These are phyloP conservation scores for Pimpla rufipes DNA, from an alignment of 2,888 invertebrate genomes.

Conservation along the genomic window DNA sequence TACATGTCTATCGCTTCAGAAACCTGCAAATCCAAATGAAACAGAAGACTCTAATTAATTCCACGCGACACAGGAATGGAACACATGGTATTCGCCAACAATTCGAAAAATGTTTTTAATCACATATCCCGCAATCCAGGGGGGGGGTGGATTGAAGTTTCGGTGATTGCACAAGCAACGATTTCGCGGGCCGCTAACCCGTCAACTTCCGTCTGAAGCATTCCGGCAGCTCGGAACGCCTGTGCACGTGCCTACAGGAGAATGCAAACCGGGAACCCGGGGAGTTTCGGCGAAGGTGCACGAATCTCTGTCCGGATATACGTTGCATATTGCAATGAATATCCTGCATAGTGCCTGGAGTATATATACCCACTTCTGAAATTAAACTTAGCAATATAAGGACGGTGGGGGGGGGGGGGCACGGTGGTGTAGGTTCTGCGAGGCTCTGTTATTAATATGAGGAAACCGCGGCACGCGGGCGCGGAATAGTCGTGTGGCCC, in stretches of 20 bases:
- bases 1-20: too few relatives aligned
- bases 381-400: conserved; percentile 77
- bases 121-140: too few relatives aligned
- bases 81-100: too few relatives aligned
- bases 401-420: conserved; percentile 14
- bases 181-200: neutral
- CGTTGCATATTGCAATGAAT: conserved; percentile 68
- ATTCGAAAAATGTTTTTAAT: too few relatives aligned
- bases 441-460: conserved; percentile 74
- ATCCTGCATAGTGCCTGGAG: conserved; percentile 57
- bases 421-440: conserved; percentile 10
- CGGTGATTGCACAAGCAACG: neutral
- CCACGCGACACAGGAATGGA: too few relatives aligned
- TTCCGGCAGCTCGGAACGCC: neutral
- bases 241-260: neutral
- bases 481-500: conserved; percentile 66
- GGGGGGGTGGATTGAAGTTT: neutral
- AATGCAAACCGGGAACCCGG: conserved; percentile 6
- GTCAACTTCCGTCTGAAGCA: conserved; percentile 23
- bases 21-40: too few relatives aligned
- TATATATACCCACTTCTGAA: conserved; percentile 72
- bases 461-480: conserved; percentile 72
- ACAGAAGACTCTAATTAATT: too few relatives aligned
- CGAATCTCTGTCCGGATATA: conserved; percentile 54
- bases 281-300: conserved; percentile 33